Base-by-base conservation (phyloP, 2,113 vertebrate genomes). In the Nerophis lumbriciformis region DNA sequence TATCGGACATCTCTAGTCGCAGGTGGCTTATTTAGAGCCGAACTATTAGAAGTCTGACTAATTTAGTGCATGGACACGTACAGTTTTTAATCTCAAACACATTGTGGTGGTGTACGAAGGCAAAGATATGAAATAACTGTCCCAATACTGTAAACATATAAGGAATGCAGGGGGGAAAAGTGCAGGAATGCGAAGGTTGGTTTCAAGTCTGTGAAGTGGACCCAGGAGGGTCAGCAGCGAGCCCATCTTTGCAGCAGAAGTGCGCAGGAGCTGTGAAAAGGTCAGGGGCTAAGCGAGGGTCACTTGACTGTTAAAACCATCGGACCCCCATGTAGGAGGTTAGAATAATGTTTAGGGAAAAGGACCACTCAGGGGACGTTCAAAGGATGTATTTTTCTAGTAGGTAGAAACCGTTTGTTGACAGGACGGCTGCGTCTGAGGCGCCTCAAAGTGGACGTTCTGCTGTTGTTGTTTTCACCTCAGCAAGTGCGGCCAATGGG, bases 281-380 rank as follows among this genome's bases (percentile, higher is more conserved):
- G 92, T 94, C 93, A 94, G 88, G 93, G 93, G 94, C 91, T 90
- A 93, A 91, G 90, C 88, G 78, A 81, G 89, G 93, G 92, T 95
- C 93, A 93, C 55, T 78, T 70, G 87, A 88, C 87, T 91, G 88
- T 84, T 87, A 87, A 85, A 90, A 87, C 82, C 73, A 85, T 84
- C 77, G 80, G 81, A 74, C 66, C 81, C 42, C 75, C 73, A 76
- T 79, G 75, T 84, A 68, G 49, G 68, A 82, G 87, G 90, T 92
- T 91, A 91, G 71, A 48, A 89, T 88, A 90, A 92, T 89, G 86
- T 92, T 90, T 89, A 71, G 78, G 54, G 39, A 72, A 71, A 73
- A 79, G 64, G 66, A 78, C 42, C 42, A 45, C 10, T 44, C 39
- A 10, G 55, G 44, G 54, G 37, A 9, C 54, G 15, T 39, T 56